Base-by-base conservation (phyloP, 2,113 vertebrate species). In the Oriolus oriolus region DNA sequence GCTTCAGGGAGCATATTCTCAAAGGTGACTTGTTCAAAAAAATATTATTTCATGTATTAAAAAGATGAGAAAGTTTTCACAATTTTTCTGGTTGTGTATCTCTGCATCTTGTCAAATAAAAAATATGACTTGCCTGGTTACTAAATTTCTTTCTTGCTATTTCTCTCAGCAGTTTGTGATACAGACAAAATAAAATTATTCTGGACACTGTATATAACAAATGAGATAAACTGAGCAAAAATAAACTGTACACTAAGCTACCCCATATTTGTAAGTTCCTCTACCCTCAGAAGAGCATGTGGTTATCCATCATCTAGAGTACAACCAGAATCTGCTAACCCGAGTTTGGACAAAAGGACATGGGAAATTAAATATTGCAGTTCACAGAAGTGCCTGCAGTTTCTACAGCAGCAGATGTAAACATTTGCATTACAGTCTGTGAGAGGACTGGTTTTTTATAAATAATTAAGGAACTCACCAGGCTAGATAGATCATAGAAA, bases 401-500 rank as follows among this genome's bases (percentile, higher is more conserved):
- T 95, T 73, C 68, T 79, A 73, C 19, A 76, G 61, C 1, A 7
- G 77, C 45, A 75, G n/a, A 53, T 35, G 45, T 49, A 89, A 93
- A 87, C 2, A 7, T 35, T 78, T 86, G 71, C 60, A 61, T 81
- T 84, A 73, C 13, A 57, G 76, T 87, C 90, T 86, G 45, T n/a
- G 31, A 75, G 41, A 21, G 49, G 68, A 64, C 83, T 82, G 44
- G 49, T 93, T 84, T 44, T 93, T 89, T 49, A 80, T 97, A 92
- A 97, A 97, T 96, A 88, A 88, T 95, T 92, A 95, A 97, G 96
- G 84, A 95, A 99, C 99, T 99, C 98, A 99, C 99, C 99, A 99
- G 97, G 99, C 99, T 98, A 99, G 98, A 98, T 99, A 99, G 98
- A 99, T 99, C 99, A 99, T 99, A 98, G 99, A 99, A 98, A 99